These are phyloP conservation scores for Anthopleura xanthogrammica DNA, from an alignment of 92 coral and sea anemone genomes.

Conservation along the genomic window DNA sequence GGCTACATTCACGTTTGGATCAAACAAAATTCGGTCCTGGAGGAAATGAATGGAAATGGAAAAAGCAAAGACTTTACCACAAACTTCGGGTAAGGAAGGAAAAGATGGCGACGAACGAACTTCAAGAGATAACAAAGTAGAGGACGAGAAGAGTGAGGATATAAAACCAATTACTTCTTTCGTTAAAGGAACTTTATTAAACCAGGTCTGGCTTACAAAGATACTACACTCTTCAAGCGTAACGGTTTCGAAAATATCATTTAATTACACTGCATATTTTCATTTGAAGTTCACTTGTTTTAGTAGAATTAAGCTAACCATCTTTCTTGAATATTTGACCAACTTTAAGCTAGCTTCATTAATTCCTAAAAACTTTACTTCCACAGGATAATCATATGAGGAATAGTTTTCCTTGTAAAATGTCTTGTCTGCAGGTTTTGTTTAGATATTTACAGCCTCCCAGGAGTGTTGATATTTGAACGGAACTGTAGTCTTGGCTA, in stretches of 20 bases:
- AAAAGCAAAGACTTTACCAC: slow-evolving; percentile 16
- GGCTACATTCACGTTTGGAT: background rate
- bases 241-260: background rate
- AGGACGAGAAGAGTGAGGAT: background rate
- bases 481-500: too few relatives aligned
- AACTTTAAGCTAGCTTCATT: too few relatives aligned
- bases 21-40: background rate
- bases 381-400: too few relatives aligned
- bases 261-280: background rate
- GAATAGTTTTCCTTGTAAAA: too few relatives aligned
- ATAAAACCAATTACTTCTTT: slow-evolving; percentile 3
- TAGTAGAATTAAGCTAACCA: too few relatives aligned
- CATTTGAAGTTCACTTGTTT: too few relatives aligned
- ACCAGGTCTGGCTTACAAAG: slow-evolving; percentile 60
- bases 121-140: background rate
- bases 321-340: too few relatives aligned
- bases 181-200: slow-evolving; percentile 15
- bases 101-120: slow-evolving; percentile 6
- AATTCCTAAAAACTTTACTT: too few relatives aligned
- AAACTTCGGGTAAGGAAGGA: slow-evolving; percentile 1
- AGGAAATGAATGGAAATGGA: slow-evolving; percentile 43
- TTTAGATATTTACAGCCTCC: too few relatives aligned
- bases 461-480: too few relatives aligned
- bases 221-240: slow-evolving; percentile 12
- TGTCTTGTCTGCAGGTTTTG: too few relatives aligned